Evolutionary conservation across 2,888 invertebrate genomes (phyloP).

Genomic region (Tholera decimalis): DNA sequence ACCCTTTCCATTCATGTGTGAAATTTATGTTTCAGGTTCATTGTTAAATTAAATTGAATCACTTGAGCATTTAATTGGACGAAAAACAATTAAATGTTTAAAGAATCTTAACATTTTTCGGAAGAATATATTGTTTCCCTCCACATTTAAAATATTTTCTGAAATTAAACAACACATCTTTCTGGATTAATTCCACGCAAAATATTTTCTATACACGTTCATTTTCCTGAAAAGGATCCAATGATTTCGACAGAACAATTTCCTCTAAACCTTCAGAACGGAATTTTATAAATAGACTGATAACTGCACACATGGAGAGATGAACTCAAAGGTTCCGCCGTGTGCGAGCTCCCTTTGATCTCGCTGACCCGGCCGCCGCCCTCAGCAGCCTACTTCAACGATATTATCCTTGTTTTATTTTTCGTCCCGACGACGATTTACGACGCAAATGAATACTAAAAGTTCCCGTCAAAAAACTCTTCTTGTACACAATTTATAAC

Average conservation of each 20-base stretch:
- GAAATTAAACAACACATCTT: background rate
- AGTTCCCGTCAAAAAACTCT: slow-evolving; percentile 1
- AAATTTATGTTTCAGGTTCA: slow-evolving; percentile 26
- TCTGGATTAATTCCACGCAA: slow-evolving; percentile 19
- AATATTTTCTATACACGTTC: slow-evolving; percentile 1
- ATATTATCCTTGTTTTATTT: slow-evolving; percentile 63
- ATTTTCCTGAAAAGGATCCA: slow-evolving; percentile 19
- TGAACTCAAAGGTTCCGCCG: slow-evolving; percentile 55
- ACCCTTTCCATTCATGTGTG: slow-evolving; percentile 38
- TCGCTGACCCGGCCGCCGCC: slow-evolving; percentile 52
- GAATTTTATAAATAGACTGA: slow-evolving; percentile 58
- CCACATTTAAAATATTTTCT: background rate
- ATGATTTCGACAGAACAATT: slow-evolving; percentile 36
- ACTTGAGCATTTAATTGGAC: slow-evolving; percentile 38
- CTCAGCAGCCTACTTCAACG: slow-evolving; percentile 53
- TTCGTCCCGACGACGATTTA: slow-evolving; percentile 45
- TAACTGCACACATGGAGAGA: slow-evolving; percentile 57
- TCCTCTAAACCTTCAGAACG: slow-evolving; percentile 22
- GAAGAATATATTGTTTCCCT: background rate
- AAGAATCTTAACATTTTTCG: background rate
- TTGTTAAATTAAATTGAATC: slow-evolving; percentile 45
- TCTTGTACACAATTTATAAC: slow-evolving; percentile 7
- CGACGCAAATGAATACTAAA: slow-evolving; percentile 45
- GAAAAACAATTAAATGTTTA: slow-evolving; percentile 18
- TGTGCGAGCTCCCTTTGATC: slow-evolving; percentile 62